phyloP scores from a whole-genome alignment of 2,113 vertebrate genomes.

The Rhinopomastus cyanomelas region DNA sequence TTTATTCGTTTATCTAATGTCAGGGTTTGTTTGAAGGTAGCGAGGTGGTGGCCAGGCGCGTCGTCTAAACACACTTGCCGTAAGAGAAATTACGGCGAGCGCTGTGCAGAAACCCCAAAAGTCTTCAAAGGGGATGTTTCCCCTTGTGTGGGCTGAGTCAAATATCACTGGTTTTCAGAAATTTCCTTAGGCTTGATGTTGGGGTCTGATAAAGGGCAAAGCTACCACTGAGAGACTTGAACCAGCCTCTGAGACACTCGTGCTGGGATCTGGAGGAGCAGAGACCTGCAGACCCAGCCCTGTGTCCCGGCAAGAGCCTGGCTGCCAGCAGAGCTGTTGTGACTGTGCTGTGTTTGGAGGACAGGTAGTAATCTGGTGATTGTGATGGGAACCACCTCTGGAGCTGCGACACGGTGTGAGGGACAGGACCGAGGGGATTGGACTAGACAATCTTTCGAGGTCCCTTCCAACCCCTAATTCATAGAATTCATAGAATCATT shows the following conservation, averaged over 20 bases:
- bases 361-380: rapidly evolving
- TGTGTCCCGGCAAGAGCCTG: rapidly evolving
- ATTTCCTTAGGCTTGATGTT: conserved; percentile 60
- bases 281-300: not conserved
- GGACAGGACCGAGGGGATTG: not conserved
- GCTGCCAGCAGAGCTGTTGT: not conserved
- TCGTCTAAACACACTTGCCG: not conserved
- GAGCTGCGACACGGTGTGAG: rapidly evolving
- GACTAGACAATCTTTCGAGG: no score
- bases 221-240: not conserved
- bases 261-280: not conserved
- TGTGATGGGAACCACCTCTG: not conserved
- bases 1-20: conserved; percentile 23
- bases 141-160: conserved; percentile 59
- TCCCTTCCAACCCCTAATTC: no score
- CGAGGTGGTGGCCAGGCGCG: not conserved
- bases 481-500: no score
- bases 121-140: conserved; percentile 60
- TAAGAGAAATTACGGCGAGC: not conserved
- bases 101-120: conserved; percentile 30
- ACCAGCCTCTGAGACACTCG: not conserved
- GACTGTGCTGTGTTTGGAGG: not conserved
- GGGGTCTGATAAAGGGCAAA: conserved; percentile 8
- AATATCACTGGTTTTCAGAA: conserved; percentile 67
- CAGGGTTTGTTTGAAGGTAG: conserved; percentile 11